Conservation (phyloP, 2,888 invertebrate species). For the Arrhopalites spinosus region DNA sequence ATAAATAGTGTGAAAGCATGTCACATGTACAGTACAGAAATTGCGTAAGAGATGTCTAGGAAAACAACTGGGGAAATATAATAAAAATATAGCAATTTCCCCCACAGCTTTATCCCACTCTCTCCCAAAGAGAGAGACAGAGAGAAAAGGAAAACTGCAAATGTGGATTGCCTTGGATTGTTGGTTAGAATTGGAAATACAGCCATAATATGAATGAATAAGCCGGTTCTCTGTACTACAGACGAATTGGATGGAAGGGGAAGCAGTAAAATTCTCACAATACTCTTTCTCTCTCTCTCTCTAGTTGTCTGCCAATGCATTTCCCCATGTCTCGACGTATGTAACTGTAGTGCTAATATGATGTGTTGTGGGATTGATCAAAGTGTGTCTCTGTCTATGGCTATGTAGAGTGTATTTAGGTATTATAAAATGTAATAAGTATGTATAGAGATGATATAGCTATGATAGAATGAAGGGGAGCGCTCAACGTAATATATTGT, state of each 20-base stretch:
- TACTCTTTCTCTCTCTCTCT: neutral
- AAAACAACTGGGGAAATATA: no score
- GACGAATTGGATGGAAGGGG: slow-evolving; percentile 1
- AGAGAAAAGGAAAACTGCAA: neutral
- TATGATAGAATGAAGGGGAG: slow-evolving; percentile 21
- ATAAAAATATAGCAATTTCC: no score
- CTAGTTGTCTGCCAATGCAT: neutral
- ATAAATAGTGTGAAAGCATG: no score
- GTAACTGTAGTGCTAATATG: no score
- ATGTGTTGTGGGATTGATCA: no score
- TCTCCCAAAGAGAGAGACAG: neutral
- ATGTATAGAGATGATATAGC: neutral
- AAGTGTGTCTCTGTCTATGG: no score
- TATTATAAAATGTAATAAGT: neutral
- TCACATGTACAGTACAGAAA: neutral
- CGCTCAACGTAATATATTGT: slow-evolving; percentile 32
- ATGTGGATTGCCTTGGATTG: neutral
- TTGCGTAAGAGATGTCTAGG: neutral
- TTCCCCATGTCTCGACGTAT: neutral
- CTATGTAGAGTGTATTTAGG: neutral
- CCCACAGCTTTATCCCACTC: no score
- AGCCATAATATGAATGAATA: slow-evolving; percentile 3
- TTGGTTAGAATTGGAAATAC: neutral
- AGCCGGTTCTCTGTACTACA: neutral
- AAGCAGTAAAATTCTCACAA: slow-evolving; percentile 11